Base-by-base conservation (phyloP, 1,140 invertebrate species). In the Cotesia chilonis region DNA sequence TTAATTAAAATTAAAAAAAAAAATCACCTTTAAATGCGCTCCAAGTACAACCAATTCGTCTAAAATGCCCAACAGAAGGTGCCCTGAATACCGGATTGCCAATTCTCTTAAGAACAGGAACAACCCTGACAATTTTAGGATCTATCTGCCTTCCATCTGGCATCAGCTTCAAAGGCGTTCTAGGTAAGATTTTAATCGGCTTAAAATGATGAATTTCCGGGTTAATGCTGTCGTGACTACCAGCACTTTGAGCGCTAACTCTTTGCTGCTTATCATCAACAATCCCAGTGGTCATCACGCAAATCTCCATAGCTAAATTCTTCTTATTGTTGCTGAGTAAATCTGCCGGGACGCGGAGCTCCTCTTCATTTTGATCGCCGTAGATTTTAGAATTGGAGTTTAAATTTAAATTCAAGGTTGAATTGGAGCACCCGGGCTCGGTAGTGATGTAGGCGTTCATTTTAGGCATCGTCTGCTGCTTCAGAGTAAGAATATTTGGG, bases 121-220 rank as follows among this genome's bases (percentile, higher is more conserved):
- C 63, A 55, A 86, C 85, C 74, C 84, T 81, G 67, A 87, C 80
- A 47, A 87, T 59, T 76, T 86, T 87, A n/a, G 83, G 82, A 77
- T 86, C 84, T 41, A 87, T 80, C 64, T 81, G 82, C 73, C 76
- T 80, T 54, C 86, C 86, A 77, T 87, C 85, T 72, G 79, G 74
- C 73, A 80, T 80, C 41, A 80, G 66, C 74, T 82, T 82, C 7
- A 87, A 75, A 6, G 86, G 80, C 10, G 87, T 88, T 68, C 87
- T 84, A 64, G 89, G 88, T 75, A 88, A 85, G 36, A 87, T 84
- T 75, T 88, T 87, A 54, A 90, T 90, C 17, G 89, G 89, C 73
- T 90, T 90, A 65, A 90, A 90, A 75, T 89, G 86, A 79, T 89
- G 89, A 75, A 90, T 88, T 76, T 90, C 89, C 76, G 88, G 88